Conservation (phyloP, 2,797 vertebrate species). For the Xiphophorus birchmanni region DNA sequence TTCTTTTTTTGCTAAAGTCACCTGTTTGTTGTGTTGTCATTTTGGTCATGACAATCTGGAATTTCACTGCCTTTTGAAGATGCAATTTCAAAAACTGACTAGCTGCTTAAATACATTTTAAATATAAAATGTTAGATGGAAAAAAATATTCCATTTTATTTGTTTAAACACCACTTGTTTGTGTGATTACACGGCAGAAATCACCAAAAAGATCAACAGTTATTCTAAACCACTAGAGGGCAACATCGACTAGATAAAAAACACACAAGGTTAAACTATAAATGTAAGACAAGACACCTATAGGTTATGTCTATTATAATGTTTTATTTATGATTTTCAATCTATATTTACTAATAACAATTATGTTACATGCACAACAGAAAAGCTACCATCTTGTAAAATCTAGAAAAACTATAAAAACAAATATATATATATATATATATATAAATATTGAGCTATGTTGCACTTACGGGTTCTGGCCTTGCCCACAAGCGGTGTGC, state of each 20-base stretch:
- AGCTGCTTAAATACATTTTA: neutral
- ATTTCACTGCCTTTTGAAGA: neutral
- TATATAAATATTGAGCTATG: neutral
- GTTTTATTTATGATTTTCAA: neutral
- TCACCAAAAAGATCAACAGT: neutral
- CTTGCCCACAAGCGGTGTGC: constrained; percentile 88
- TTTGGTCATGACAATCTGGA: neutral
- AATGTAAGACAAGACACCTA: neutral
- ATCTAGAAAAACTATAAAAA: neutral
- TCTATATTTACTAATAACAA: neutral
- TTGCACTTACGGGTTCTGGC: constrained; percentile 91
- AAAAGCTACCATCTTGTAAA: neutral
- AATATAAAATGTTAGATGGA: neutral
- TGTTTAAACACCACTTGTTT: neutral
- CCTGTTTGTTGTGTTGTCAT: neutral
- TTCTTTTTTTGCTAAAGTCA: neutral
- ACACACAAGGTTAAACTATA: neutral
- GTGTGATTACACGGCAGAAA: neutral
- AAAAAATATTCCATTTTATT: neutral
- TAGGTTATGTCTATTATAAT: neutral
- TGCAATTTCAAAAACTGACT: neutral
- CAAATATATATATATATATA: too few relatives aligned
- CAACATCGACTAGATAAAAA: constrained; percentile 12
- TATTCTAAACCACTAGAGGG: constrained; percentile 43
- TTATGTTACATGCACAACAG: neutral